phyloP scores from a whole-genome alignment of 2,888 invertebrate genomes.

The Marronus borbonicus region DNA sequence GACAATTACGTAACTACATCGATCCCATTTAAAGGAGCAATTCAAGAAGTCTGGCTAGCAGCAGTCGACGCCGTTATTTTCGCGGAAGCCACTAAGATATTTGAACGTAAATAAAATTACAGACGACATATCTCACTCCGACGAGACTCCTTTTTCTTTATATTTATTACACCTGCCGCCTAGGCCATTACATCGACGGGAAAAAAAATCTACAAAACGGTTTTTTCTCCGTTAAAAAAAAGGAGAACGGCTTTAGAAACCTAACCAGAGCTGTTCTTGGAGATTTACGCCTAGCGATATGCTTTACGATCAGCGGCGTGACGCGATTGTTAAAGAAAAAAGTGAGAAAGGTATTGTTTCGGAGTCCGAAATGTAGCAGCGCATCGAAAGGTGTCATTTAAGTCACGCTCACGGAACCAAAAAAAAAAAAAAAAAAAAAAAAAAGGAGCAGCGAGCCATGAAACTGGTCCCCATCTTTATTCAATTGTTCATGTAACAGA shows the following conservation, averaged over 20 bases:
- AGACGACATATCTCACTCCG: too few relatives aligned
- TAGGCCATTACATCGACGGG: background rate
- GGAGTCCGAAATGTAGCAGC: background rate
- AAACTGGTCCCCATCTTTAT: constrained; percentile 24
- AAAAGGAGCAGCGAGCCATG: constrained; percentile 23
- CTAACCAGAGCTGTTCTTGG: too few relatives aligned
- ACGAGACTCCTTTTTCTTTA: background rate
- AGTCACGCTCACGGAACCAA: constrained; percentile 20
- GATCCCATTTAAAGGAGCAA: too few relatives aligned
- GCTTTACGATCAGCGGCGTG: too few relatives aligned
- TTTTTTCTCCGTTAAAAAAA: background rate
- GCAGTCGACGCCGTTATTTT: too few relatives aligned
- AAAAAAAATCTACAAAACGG: background rate
- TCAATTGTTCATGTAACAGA: constrained; percentile 34
- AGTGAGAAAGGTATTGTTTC: background rate
- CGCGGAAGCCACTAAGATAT: too few relatives aligned
- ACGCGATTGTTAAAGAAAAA: background rate
- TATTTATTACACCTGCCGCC: background rate
- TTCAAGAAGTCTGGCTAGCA: too few relatives aligned
- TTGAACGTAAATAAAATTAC: too few relatives aligned
- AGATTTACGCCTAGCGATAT: background rate
- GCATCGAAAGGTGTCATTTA: background rate
- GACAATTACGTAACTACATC: too few relatives aligned
- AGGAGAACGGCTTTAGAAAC: too few relatives aligned
- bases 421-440: constrained; percentile 5